Percentiles rank a stretch among this genome's conserved stretches.
Evolutionary conservation across 2,888 invertebrate species (phyloP).

Genomic region (Rhopalosiphum nymphaeae): DNA sequence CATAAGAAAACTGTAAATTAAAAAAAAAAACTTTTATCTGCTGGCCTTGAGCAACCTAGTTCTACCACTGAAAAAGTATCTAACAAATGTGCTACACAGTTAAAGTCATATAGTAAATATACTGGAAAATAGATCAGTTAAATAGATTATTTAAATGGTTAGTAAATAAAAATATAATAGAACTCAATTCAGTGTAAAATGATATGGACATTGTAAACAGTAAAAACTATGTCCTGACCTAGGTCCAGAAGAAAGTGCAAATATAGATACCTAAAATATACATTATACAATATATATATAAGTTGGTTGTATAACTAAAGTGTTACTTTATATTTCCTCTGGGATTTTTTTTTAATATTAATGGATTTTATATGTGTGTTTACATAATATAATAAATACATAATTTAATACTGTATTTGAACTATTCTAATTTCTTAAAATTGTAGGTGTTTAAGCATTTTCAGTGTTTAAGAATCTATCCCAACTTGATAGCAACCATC

Average conservation of each 20-base stretch:
- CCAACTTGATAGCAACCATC: too few relatives aligned
- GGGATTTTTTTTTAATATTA: neutral
- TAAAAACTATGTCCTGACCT: neutral
- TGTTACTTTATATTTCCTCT: neutral
- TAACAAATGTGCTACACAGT: neutral
- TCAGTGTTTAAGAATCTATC: neutral
- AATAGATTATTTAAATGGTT: neutral
- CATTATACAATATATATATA: too few relatives aligned
- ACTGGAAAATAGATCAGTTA: neutral
- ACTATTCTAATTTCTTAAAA: too few relatives aligned
- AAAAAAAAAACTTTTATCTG: neutral
- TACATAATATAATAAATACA: neutral
- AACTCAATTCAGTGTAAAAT: neutral
- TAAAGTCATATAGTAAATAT: neutral
- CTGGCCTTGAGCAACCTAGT: neutral
- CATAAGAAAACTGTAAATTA: neutral
- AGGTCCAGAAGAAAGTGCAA: neutral
- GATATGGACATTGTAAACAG: neutral
- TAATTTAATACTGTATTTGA: neutral
- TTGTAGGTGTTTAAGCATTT: neutral
- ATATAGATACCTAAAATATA: neutral
- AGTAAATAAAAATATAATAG: neutral
- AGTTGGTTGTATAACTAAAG: too few relatives aligned
- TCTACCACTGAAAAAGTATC: neutral
- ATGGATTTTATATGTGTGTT: neutral